A percentile compares a stretch with the other conserved stretches of the same genome.
phyloP scores from a whole-genome alignment of 1,140 invertebrate species.

The Drosophila bifasciata region DNA sequence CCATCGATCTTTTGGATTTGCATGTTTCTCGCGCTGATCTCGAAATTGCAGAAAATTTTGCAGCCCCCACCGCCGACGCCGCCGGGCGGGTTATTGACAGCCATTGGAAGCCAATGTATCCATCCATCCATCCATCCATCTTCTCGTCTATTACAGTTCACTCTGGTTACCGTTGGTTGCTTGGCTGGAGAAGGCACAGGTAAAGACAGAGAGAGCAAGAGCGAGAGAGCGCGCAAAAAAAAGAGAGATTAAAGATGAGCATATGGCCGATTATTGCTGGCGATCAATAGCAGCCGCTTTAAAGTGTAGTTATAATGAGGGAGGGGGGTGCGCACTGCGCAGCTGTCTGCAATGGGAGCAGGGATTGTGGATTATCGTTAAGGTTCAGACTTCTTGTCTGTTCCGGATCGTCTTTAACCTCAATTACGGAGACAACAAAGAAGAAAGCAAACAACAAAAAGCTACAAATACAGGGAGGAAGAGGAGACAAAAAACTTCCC shows the following conservation, averaged over 20 bases:
- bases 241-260: background rate
- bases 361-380: conserved; percentile 32
- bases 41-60: conserved; percentile 15
- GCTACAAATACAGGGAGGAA: conserved; percentile 7
- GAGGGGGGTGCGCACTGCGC: too few species aligned
- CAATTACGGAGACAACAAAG: conserved; percentile 27
- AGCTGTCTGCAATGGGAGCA: background rate
- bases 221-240: too few species aligned
- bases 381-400: conserved; percentile 3
- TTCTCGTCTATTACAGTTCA: conserved; percentile 2
- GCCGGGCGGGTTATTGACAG: conserved; percentile 40
- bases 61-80: background rate
- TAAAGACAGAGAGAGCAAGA: background rate
- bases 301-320: too few species aligned
- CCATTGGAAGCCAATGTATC: conserved; percentile 15
- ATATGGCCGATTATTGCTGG: background rate
- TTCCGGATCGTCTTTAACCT: conserved; percentile 34
- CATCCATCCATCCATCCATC: conserved; percentile 16
- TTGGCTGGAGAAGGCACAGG: background rate
- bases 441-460: background rate
- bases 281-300: too few species aligned
- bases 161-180: background rate
- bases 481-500: conserved; percentile 16
- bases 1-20: conserved; percentile 29
- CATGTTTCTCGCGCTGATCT: conserved; percentile 26